Evolutionary conservation across 1,140 invertebrate genomes (phyloP).

Genomic region (Halesus radiatus): DNA sequence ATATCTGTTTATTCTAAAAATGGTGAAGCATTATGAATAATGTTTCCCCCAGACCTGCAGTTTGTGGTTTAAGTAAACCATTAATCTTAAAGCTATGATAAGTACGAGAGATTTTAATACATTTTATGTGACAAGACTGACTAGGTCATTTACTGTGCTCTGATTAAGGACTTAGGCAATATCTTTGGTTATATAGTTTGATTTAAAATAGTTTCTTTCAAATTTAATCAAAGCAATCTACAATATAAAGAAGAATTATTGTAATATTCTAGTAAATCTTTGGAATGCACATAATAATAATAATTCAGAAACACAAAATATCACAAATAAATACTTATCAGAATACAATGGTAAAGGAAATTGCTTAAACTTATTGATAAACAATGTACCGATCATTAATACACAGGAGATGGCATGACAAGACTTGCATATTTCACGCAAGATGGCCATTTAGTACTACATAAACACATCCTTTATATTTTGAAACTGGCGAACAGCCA

Average conservation of each 20-base stretch:
- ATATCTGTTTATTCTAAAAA: background rate
- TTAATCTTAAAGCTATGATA: background rate
- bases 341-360: background rate
- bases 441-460: conserved; percentile 60
- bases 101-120: conserved; percentile 3
- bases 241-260: background rate
- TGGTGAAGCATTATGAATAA: background rate
- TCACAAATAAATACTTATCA: background rate
- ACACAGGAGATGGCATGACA: background rate
- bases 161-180: conserved; percentile 12
- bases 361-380: conserved; percentile 10
- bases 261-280: conserved; percentile 15
- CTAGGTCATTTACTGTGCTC: background rate
- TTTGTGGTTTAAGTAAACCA: background rate
- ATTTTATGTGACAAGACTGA: background rate
- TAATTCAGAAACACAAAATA: conserved; percentile 16
- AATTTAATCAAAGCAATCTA: background rate
- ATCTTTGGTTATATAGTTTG: conserved; percentile 9
- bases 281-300: background rate
- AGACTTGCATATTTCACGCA: background rate
- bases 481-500: conserved; percentile 95
- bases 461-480: conserved; percentile 98
- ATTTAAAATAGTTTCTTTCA: background rate
- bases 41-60: background rate
- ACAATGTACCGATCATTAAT: background rate